Conservation (phyloP, 2,113 vertebrate genomes). For the Eptesicus fuscus region DNA sequence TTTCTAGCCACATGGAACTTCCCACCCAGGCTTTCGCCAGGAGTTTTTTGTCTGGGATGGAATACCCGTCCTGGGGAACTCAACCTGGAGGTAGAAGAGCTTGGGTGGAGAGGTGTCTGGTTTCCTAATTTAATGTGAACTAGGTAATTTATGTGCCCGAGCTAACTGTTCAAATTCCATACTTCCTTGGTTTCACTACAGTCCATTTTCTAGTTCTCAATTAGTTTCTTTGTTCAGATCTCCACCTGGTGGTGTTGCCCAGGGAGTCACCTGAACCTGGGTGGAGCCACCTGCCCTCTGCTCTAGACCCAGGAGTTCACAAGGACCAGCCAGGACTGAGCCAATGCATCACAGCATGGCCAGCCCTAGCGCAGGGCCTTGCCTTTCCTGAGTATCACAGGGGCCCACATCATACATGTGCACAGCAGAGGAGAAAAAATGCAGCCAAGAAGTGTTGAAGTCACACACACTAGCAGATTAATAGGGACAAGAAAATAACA, state of each 20-base stretch:
- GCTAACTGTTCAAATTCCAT: neutral
- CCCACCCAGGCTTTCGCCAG: neutral
- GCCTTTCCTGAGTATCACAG: neutral
- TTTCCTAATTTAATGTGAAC: neutral
- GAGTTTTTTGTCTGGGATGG: neutral
- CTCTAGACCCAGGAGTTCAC: neutral
- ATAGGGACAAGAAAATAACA: neutral
- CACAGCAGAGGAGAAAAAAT: neutral
- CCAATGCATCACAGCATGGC: neutral
- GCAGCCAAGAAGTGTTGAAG: neutral
- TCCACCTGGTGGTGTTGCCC: neutral
- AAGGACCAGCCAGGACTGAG: neutral
- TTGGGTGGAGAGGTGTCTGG: neutral
- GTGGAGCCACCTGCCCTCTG: neutral
- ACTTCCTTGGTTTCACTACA: neutral
- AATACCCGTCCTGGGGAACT: neutral
- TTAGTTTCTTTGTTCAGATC: constrained; percentile 28
- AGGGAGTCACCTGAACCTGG: neutral
- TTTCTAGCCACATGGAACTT: neutral
- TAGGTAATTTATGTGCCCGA: neutral
- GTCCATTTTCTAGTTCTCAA: neutral
- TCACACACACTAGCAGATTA: neutral
- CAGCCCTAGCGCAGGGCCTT: neutral
- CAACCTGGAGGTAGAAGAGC: neutral
- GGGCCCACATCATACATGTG: neutral